Evolutionary conservation across 2,888 invertebrate genomes (phyloP).

Genomic region (Chrysolina oricalcia): DNA sequence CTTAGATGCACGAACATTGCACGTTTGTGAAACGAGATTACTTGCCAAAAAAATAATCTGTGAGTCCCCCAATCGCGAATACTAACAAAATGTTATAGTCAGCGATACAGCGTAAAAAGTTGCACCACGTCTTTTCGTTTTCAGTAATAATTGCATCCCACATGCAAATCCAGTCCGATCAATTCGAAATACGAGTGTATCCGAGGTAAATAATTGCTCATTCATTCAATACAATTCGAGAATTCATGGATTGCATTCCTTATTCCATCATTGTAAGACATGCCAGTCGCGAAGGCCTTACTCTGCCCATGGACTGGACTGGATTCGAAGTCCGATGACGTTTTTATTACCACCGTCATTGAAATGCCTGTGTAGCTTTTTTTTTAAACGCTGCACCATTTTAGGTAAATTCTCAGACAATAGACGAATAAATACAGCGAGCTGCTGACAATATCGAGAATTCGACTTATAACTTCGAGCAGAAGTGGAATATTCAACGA

Average conservation of each 20-base stretch:
- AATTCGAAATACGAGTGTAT: constrained; percentile 12
- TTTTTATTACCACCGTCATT: constrained; percentile 46
- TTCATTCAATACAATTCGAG: constrained; percentile 15
- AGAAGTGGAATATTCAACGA: not conserved
- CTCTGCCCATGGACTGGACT: constrained; percentile 29
- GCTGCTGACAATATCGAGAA: constrained; percentile 36
- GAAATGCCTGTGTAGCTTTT: constrained; percentile 46
- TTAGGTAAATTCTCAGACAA: constrained; percentile 55
- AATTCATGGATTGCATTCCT: constrained; percentile 23
- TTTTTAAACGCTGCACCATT: constrained; percentile 42
- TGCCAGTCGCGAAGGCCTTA: constrained; percentile 41
- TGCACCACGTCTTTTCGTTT: constrained; percentile 6
- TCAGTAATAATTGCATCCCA: constrained; percentile 6
- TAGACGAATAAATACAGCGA: constrained; percentile 51
- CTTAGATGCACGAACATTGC: too few species aligned
- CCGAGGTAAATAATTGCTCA: constrained; percentile 28
- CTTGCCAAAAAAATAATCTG: too few species aligned
- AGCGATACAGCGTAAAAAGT: not conserved
- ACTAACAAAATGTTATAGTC: not conserved
- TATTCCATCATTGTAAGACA: constrained; percentile 22
- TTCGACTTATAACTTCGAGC: constrained; percentile 7
- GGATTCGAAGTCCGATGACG: constrained; percentile 39
- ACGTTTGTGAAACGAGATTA: too few species aligned
- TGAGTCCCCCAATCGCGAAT: too few species aligned
- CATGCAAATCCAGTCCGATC: constrained; percentile 9